Conservation (phyloP, 2,797 vertebrate genomes). For the Podargus strigoides region DNA sequence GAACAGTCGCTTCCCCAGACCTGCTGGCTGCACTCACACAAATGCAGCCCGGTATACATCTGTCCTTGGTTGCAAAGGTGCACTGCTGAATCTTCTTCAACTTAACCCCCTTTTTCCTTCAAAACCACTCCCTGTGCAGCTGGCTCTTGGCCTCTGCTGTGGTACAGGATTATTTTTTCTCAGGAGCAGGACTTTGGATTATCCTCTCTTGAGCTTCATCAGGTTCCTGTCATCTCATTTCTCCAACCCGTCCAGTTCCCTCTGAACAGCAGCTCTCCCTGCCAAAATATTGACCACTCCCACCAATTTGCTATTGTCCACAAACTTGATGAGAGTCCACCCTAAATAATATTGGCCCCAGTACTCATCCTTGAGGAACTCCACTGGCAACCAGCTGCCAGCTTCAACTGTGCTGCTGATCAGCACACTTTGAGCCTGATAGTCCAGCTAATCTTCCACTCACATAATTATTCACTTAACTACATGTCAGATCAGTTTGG, state of each 20-base stretch:
- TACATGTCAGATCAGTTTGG: not conserved
- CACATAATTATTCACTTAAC: not conserved
- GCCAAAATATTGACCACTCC: not conserved
- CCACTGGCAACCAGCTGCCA: not conserved
- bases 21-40: not conserved
- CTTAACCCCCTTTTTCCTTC: not conserved
- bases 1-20: not conserved
- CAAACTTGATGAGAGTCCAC: not conserved
- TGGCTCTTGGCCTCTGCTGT: not conserved
- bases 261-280: not conserved
- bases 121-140: not conserved
- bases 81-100: not conserved
- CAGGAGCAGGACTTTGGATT: not conserved
- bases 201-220: not conserved
- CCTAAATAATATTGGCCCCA: not conserved
- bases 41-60: accelerated
- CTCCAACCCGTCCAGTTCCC: not conserved
- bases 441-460: not conserved
- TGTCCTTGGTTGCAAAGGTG: not conserved
- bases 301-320: not conserved
- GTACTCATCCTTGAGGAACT: not conserved
- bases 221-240: not conserved
- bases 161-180: not conserved
- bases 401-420: not conserved
- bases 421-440: not conserved